Conservation (phyloP, 2,113 vertebrate genomes). For the Strix uralensis region DNA sequence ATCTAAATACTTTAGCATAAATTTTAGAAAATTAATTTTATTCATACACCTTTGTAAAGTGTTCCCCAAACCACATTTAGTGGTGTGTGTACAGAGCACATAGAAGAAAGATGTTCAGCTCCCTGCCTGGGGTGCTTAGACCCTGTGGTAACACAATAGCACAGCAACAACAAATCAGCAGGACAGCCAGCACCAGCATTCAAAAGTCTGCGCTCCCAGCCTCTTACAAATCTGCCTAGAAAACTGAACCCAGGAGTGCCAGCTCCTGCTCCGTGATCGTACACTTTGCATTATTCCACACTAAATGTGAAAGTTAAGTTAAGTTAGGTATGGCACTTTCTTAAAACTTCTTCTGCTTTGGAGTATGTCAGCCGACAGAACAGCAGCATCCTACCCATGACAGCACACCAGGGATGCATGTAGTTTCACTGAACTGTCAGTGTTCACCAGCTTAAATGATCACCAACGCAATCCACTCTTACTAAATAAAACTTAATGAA, state of each 20-base stretch:
- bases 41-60: neutral
- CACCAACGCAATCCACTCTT: neutral
- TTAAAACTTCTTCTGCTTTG: neutral
- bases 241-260: neutral
- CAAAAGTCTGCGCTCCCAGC: neutral
- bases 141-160: neutral
- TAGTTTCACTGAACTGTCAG: neutral
- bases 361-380: neutral
- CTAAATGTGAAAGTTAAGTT: neutral
- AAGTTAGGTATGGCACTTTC: neutral
- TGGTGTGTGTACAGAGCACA: neutral
- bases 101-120: neutral
- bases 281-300: fast-evolving
- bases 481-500: neutral
- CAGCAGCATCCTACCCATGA: fast-evolving
- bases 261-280: neutral
- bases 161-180: neutral
- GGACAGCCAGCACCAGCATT: neutral
- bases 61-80: neutral
- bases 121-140: neutral
- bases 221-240: neutral
- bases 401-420: fast-evolving
- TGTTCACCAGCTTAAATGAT: neutral
- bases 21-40: neutral
- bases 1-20: neutral